Conservation (phyloP, 2,113 vertebrate species). For the Pongo pygmaeus region DNA sequence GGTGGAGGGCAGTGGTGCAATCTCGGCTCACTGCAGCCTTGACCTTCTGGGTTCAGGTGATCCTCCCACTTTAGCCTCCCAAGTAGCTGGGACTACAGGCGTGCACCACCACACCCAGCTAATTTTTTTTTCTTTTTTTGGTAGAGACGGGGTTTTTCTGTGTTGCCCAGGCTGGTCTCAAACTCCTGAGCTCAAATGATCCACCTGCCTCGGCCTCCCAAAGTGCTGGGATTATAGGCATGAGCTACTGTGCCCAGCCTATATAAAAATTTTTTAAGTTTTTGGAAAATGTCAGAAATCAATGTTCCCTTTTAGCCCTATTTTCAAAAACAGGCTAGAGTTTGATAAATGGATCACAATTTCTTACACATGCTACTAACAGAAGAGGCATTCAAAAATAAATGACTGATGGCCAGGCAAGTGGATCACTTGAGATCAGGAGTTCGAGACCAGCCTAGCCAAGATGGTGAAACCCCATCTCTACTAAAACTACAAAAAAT, state of each 20-base stretch:
- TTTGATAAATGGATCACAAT: not conserved
- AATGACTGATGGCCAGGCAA: too few relatives aligned
- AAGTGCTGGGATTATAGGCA: not conserved
- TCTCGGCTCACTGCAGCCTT: not conserved
- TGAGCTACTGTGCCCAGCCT: not conserved
- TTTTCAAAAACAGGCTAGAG: not conserved
- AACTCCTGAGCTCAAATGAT: not conserved
- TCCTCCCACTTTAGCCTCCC: too few relatives aligned
- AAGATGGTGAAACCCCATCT: too few relatives aligned
- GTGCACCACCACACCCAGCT: too few relatives aligned
- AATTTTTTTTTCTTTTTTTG: not conserved
- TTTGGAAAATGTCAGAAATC: not conserved
- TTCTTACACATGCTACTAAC: not conserved
- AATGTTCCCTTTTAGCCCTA: not conserved
- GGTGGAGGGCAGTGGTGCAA: not conserved
- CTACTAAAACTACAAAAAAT: too few relatives aligned
- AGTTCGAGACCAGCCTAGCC: too few relatives aligned
- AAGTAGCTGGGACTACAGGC: too few relatives aligned
- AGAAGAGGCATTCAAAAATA: not conserved
- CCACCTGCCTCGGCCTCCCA: not conserved
- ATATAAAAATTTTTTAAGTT: not conserved
- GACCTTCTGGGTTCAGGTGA: not conserved
- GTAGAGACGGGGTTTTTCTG: not conserved
- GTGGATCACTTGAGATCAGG: too few relatives aligned
- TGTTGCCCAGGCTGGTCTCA: not conserved